Evolutionary conservation across 2,797 vertebrate genomes (phyloP), one percentile per base, ranked within the genome.

Genomic region (Mormyrus hasselquistii): DNA sequence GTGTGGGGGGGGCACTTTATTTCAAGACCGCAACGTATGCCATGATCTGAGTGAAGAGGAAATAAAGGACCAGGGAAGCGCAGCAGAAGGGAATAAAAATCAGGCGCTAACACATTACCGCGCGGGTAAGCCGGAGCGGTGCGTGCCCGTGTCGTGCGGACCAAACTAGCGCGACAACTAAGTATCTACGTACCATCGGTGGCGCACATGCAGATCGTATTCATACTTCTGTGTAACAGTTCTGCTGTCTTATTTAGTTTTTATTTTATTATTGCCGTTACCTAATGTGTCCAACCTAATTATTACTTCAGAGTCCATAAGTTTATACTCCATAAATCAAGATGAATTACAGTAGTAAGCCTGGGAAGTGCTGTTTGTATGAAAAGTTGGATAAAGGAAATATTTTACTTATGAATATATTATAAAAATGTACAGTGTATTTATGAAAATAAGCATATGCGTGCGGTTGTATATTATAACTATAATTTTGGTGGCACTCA

Each of bases 71-170:
- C 50, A 41, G 25, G 29, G 82, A 47, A 50, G 19, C 10, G 86
- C 89, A 76, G 93, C 88, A 89, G 38, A 93, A 93, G 90, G 88
- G 8, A 82, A 91, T 52, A 73, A 88, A 79, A 90, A 89, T 90
- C 90, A 76, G 73, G 14, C 14, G 25, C 3, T 14, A n/a, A 55
- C 25, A 52, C 88, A 69, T 49, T 50, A n/a, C 14, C 69, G 69
- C 34, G 34, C 34, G 73, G 12, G 94, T 94, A 93, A 94, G 94
- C 92, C 52, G 49, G 19, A 55, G 29, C 65, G 34, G 14, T 9
- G 69, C 84, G 14, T 55, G 76, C 19, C 88, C 12, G 10, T 50
- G 52, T 19, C 88, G 25, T 83, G 88, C 53, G 22, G 86, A 55
- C 83, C 50, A 16, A 73, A 87, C 47, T 82, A 34, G 44, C n/a